Conservation (phyloP, 1,140 invertebrate species). For the Gerris buenoi region DNA sequence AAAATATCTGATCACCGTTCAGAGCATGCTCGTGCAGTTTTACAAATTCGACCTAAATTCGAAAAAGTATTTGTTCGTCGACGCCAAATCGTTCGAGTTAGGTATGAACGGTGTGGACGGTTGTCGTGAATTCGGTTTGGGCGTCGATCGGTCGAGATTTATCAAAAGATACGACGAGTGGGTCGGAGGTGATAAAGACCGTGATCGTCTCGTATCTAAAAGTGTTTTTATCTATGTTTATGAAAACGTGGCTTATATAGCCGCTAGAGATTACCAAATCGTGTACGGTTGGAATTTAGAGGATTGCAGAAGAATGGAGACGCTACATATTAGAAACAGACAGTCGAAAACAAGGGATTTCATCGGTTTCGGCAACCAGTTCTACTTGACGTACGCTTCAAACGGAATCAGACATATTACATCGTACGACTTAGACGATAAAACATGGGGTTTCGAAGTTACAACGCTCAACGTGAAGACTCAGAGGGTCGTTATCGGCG, state of each 20-base stretch:
- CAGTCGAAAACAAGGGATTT: conserved; percentile 12
- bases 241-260: conserved; percentile 19
- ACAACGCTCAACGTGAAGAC: conserved; percentile 13
- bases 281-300: conserved; percentile 15
- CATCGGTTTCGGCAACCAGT: background rate
- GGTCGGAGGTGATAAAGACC: background rate
- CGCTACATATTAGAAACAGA: conserved; percentile 11
- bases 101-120: conserved; percentile 4
- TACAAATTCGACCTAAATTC: background rate
- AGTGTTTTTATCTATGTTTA: background rate
- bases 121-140: background rate
- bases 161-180: background rate
- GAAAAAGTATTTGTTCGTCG: conserved; percentile 1
- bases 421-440: conserved; percentile 3
- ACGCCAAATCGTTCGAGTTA: conserved; percentile 14
- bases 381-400: conserved; percentile 15
- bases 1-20: conserved; percentile 6
- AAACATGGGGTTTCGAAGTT: conserved; percentile 12
- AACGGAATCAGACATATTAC: conserved; percentile 11
- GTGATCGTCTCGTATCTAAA: background rate
- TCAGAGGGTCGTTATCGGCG: conserved; percentile 6
- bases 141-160: background rate
- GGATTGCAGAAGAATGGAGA: conserved; percentile 8
- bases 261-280: conserved; percentile 15
- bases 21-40: conserved; percentile 12